Evolutionary conservation across 2,797 vertebrate genomes (phyloP), one percentile per base, ranked within the genome.

Genomic region (Channa striata): DNA sequence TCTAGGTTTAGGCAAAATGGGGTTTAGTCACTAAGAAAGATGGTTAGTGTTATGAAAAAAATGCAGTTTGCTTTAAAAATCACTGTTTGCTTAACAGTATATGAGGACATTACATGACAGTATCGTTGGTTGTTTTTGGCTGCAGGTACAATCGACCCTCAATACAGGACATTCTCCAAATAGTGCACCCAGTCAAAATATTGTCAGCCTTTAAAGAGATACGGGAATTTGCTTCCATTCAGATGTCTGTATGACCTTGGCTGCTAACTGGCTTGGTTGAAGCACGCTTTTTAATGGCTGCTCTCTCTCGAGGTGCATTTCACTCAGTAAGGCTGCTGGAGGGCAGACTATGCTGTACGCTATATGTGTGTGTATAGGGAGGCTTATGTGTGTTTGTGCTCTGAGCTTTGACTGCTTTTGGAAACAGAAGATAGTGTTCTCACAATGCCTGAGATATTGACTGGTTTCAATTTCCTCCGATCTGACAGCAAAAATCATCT

Each of bases 381-480:
- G 4, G 59, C 58, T 50, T 72, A 17, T 58, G 14, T 49, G 62
- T 51, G 51, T 76, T 54, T 43, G 57, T 61, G 74, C 73, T 74
- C 54, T 62, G 58, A 50, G 50, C 67, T 73, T 52, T 58, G 61
- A 59, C 65, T 72, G 70, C 72, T 64, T 66, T 81, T 63, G 74
- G 74, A 78, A 78, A 80, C 54, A 68, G 49, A 50, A 82, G 82
- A 86, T 76, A 67, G 78, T n/a, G 44, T 72, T 76, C 47, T 54
- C 74, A 80, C 81, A 72, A 78, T 59, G 58, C 47, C 60, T 21
- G 43, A 42, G 64, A 84, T 78, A 86, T 77, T 30, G 86, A 87
- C 84, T 72, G 77, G 77, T 86, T 91, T 91, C 87, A 83, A 86
- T 91, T 90, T 87, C 78, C 87, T 83, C 72, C 72, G 12, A 61